phyloP scores from a whole-genome alignment of 2,113 vertebrate genomes.

The Tetrao urogallus region DNA sequence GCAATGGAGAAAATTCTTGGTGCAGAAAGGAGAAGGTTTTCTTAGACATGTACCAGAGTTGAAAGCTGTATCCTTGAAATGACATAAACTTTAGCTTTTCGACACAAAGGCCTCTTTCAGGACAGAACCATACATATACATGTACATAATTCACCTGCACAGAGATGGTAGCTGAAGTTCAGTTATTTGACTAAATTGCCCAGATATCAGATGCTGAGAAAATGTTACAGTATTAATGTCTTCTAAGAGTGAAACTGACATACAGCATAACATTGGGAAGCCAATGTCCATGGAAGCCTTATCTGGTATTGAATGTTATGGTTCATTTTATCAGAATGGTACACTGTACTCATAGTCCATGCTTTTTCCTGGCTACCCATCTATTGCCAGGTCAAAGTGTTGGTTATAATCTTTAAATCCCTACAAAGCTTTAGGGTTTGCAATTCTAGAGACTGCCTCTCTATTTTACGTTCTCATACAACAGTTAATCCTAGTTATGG shows the following conservation, averaged over 20 bases:
- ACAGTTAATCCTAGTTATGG: conserved; percentile 20
- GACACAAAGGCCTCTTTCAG: neutral
- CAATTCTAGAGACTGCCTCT: conserved; percentile 4
- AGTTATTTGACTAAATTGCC: conserved; percentile 6
- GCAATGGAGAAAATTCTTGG: neutral
- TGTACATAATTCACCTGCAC: neutral
- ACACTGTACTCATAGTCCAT: neutral
- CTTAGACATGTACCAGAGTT: neutral
- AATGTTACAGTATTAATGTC: neutral
- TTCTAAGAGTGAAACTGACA: conserved; percentile 15
- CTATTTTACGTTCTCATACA: conserved; percentile 25
- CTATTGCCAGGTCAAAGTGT: conserved; percentile 44
- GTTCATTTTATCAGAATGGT: conserved; percentile 62
- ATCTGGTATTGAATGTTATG: conserved; percentile 48
- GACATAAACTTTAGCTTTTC: conserved; percentile 4
- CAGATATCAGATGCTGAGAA: neutral
- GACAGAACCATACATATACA: neutral
- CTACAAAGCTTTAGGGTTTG: conserved; percentile 39
- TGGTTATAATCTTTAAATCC: conserved; percentile 67
- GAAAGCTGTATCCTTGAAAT: neutral
- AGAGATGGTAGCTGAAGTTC: neutral
- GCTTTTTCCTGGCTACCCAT: conserved; percentile 22
- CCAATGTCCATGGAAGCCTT: conserved; percentile 55
- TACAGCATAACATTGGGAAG: conserved; percentile 1
- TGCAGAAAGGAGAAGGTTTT: neutral